Evolutionary conservation across 2,888 invertebrate species (phyloP), one percentile per base, ranked within the genome.

Genomic region (Platerodrilus igneus): DNA sequence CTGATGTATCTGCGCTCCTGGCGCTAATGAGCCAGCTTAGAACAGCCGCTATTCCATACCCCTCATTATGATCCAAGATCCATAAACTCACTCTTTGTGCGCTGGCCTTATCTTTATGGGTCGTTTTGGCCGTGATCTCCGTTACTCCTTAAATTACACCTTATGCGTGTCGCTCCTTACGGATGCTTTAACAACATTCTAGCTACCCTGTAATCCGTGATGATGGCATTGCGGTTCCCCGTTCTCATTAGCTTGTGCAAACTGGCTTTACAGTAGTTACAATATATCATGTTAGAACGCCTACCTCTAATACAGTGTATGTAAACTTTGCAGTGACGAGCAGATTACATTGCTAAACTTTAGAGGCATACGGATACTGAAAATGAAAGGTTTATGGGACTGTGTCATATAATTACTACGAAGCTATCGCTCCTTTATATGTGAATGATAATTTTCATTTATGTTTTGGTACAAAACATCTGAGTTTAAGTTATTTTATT

Each of bases 21-120:
- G 40, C 37, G 39, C 44, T 44, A 44, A 44, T 44, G 44, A 44
- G 39, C 36, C 44, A 38, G 40, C 40, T 44, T 37, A 44, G 40
- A 44, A 40, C 44, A 39, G 44, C 44, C 44, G 44, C 44, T 44
- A 40, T 40, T 44, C 44, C 36, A 44, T 44, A 39, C 44, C 36
- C 44, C 44, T 44, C 44, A 44, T 44, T 44, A 44, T 44, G 44
- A 40, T 44, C 44, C 40, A 44, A 40, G 44, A 40, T 44, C 44
- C 40, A 44, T 39, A 39, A 44, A 44, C 44, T 40, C 37, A 36
- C 44, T 35, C 31, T 39, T 39, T 39, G 44, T 44, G 40, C 40
- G 40, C 44, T 40, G 44, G 44, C 44, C 40, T 44, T 44, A 39
- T 44, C 44, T 44, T 44, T 44, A 44, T 38, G 25, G 38, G 38